phyloP scores from a whole-genome alignment of 1,140 invertebrate species.

The Eciton burchellii region DNA sequence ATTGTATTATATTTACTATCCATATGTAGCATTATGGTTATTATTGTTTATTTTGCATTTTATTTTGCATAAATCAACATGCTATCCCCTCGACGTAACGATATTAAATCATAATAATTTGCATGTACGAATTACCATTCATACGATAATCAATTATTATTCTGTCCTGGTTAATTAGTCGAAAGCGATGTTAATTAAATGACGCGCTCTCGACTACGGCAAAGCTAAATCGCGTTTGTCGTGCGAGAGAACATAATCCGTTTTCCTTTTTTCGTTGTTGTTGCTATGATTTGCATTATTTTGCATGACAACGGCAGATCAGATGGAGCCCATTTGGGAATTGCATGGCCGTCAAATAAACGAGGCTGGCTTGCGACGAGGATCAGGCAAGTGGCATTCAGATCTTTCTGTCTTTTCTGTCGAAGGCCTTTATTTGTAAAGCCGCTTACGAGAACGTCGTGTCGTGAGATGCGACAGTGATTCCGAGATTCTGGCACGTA shows the following conservation, averaged over 20 bases:
- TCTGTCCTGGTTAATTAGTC: background rate
- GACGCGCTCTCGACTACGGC: background rate
- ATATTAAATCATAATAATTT: background rate
- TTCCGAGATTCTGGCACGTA: background rate
- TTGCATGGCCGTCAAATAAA: conserved; percentile 88
- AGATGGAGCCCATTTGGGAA: conserved; percentile 90
- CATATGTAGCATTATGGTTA: background rate
- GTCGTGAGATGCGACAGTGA: background rate
- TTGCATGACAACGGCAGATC: conserved; percentile 88
- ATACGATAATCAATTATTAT: background rate
- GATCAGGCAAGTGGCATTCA: conserved; percentile 87
- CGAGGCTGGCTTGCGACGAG: conserved; percentile 89
- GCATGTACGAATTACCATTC: background rate
- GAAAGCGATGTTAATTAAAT: background rate
- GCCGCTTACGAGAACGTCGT: background rate
- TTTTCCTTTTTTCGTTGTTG: conserved; percentile 81
- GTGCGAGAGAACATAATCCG: conserved; percentile 67
- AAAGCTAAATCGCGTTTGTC: background rate
- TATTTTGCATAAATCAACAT: background rate
- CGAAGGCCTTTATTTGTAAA: background rate
- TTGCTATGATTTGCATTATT: conserved; percentile 82
- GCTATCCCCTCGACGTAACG: background rate
- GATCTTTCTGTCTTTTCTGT: background rate
- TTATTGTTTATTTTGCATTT: background rate
- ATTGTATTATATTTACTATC: conserved; percentile 9